Evolutionary conservation across 2,888 invertebrate genomes (phyloP).

Genomic region (Agrochola litura): DNA sequence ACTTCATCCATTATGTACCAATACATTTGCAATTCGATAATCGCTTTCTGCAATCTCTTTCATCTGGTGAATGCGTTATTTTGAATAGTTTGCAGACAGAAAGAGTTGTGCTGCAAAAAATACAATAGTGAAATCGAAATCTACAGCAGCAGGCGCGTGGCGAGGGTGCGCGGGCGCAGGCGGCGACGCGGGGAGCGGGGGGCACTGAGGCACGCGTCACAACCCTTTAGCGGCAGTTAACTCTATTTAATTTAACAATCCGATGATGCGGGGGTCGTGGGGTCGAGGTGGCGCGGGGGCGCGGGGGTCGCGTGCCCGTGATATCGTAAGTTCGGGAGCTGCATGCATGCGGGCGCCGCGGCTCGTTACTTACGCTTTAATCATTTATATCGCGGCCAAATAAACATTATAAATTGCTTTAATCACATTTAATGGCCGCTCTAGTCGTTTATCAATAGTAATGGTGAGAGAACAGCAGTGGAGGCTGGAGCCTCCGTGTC

Average conservation of each 20-base stretch:
- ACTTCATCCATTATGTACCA: neutral
- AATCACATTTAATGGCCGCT: conserved; percentile 79
- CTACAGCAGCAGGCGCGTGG: conserved; percentile 64
- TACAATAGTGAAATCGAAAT: conserved; percentile 77
- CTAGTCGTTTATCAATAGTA: conserved; percentile 54
- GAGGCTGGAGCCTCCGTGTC: neutral
- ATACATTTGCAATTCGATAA: conserved; percentile 29
- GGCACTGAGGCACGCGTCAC: conserved; percentile 69
- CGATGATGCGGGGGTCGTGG: conserved; percentile 52
- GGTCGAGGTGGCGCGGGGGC: conserved; percentile 41
- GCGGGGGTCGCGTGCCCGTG: conserved; percentile 69
- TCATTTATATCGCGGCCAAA: conserved; percentile 75
- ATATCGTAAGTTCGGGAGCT: conserved; percentile 32
- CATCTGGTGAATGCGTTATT: conserved; percentile 37
- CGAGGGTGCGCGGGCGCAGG: conserved; percentile 69
- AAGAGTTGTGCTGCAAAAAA: conserved; percentile 64
- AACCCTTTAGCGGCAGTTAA: conserved; percentile 81
- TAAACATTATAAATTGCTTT: conserved; percentile 84
- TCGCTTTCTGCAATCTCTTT: conserved; percentile 42
- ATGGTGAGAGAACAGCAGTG: conserved; percentile 28
- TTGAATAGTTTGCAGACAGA: conserved; percentile 42
- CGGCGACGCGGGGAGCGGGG: conserved; percentile 53
- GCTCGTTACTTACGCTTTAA: conserved; percentile 63
- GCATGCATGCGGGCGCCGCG: conserved; percentile 67
- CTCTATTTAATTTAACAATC: conserved; percentile 78